Conservation (phyloP, 2,797 vertebrate species). For the Philypnodon macrostomus region DNA sequence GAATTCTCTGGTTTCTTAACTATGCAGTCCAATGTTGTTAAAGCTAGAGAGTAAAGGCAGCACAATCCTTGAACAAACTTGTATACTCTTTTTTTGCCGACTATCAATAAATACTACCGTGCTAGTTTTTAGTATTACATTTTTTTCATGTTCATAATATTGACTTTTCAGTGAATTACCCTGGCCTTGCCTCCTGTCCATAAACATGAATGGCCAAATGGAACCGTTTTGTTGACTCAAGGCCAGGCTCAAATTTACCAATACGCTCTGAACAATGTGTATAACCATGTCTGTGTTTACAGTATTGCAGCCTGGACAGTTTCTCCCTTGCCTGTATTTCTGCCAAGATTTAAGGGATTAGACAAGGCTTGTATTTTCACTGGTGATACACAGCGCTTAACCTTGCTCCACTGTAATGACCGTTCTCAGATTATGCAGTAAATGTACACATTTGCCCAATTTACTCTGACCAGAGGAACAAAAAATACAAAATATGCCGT, state of each 20-base stretch:
- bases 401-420: conserved; percentile 46
- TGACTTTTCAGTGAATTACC: no score
- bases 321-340: conserved; percentile 33
- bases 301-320: conserved; percentile 29
- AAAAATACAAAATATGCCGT: no score
- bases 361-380: conserved; percentile 44
- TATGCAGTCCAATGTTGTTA: no score
- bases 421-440: conserved; percentile 39
- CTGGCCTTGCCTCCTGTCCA: no score
- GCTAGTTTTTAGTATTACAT: no score
- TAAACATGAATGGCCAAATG: conserved; percentile 27
- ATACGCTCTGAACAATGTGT: conserved; percentile 25
- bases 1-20: no score
- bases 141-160: neutral
- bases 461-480: conserved; percentile 12
- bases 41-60: no score
- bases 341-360: conserved; percentile 64
- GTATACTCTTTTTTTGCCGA: no score
- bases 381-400: conserved; percentile 47
- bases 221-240: conserved; percentile 20
- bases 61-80: no score
- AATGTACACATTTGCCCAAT: conserved; percentile 41
- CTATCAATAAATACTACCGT: no score
- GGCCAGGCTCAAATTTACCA: conserved; percentile 48
- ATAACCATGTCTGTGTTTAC: conserved; percentile 36